phyloP scores from a whole-genome alignment of 2,888 invertebrate species.

The Drosophila flavopinicola region DNA sequence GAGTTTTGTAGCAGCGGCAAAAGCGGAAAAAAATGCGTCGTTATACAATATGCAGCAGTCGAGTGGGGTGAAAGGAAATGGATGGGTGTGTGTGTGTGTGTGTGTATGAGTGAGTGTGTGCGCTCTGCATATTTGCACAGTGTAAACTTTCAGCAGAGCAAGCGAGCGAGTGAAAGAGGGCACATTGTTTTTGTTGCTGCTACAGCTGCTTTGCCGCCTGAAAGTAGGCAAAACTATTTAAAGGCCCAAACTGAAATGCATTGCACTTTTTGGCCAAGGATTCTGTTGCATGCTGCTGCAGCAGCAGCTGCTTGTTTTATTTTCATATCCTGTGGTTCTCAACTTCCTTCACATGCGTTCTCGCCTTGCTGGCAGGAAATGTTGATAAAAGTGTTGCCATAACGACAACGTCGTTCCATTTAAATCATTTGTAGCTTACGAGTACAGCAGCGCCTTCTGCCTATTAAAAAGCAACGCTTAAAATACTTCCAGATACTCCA shows the following conservation, averaged over 20 bases:
- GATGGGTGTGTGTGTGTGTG: constrained; percentile 34
- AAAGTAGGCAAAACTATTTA: constrained; percentile 68
- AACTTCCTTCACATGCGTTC: constrained; percentile 54
- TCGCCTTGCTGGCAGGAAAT: constrained; percentile 55
- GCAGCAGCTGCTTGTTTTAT: constrained; percentile 47
- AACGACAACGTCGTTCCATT: constrained; percentile 53
- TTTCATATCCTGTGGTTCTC: constrained; percentile 67
- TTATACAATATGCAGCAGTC: constrained; percentile 61
- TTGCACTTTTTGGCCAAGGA: constrained; percentile 55
- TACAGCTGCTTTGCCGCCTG: constrained; percentile 12
- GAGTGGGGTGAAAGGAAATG: constrained; percentile 44
- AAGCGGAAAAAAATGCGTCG: constrained; percentile 53
- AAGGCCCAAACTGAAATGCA: constrained; percentile 56
- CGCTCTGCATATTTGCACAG: constrained; percentile 57
- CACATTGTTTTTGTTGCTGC: constrained; percentile 50
- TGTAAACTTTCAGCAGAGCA: constrained; percentile 50
- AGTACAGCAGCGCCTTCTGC: constrained; percentile 8
- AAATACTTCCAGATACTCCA: constrained; percentile 3
- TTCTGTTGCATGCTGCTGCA: constrained; percentile 29
- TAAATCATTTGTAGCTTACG: constrained; percentile 63
- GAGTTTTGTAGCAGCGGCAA: constrained; percentile 57
- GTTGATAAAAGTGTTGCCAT: constrained; percentile 68
- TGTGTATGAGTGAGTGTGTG: constrained; percentile 19
- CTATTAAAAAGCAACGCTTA: not conserved
- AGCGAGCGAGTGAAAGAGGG: constrained; percentile 8